Percentiles rank a stretch among this genome's conserved stretches.
phyloP scores from a whole-genome alignment of 2,888 invertebrate genomes.

The Amblyteles armatorius region DNA sequence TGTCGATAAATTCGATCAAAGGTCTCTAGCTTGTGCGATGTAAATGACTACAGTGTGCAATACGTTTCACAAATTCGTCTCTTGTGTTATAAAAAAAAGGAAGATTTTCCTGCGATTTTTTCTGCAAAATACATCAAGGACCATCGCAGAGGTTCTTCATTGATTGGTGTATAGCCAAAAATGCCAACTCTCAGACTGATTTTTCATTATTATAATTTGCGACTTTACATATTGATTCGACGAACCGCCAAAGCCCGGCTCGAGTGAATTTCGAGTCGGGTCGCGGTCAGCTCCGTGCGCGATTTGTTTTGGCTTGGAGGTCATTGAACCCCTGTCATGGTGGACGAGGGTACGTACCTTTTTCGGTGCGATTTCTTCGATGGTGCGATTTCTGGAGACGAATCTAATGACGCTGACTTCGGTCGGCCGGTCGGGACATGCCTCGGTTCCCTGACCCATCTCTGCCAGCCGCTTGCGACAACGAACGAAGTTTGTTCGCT shows the following conservation, averaged over 20 bases:
- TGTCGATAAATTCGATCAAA: too few relatives aligned
- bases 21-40: too few relatives aligned
- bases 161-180: not conserved
- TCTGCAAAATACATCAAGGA: too few relatives aligned
- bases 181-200: not conserved
- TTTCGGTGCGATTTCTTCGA: conserved; percentile 83
- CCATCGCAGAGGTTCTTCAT: too few relatives aligned
- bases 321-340: conserved; percentile 78
- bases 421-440: conserved; percentile 81
- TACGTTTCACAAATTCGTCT: too few relatives aligned
- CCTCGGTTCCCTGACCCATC: conserved; percentile 83
- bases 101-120: too few relatives aligned
- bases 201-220: not conserved
- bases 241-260: not conserved
- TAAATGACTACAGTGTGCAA: too few relatives aligned
- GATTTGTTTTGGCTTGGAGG: conserved; percentile 83
- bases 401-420: conserved; percentile 84
- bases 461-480: conserved; percentile 31
- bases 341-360: conserved; percentile 76
- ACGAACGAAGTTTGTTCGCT: conserved; percentile 34
- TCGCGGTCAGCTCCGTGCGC: conserved; percentile 51
- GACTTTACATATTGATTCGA: not conserved
- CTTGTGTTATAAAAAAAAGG: too few relatives aligned
- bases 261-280: not conserved
- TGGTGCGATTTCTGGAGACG: conserved; percentile 83